Evolutionary conservation across 2,888 invertebrate genomes (phyloP), one percentile per base, ranked within the genome.

Genomic region (Cataglyphis rosenhaueri): DNA sequence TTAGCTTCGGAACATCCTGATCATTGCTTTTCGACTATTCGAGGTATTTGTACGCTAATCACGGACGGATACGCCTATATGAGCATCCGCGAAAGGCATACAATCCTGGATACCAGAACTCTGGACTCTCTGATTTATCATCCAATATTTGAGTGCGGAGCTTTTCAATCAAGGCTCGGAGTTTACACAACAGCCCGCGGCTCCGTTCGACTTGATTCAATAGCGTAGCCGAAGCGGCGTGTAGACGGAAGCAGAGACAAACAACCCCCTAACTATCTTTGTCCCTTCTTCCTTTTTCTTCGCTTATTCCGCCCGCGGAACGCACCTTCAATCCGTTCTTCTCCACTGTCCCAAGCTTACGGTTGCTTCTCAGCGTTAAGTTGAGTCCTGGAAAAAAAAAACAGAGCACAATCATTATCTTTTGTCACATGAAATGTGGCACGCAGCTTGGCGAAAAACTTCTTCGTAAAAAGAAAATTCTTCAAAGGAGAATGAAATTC

Each of bases 111-210:
- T 88, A 82, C 82, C 81, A 83, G 84, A 83, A 85, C 78, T 70
- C 85, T 76, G 81, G 85, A 84, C 86, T 88, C 83, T 85, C 90
- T 91, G 93, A 93, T 93, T 93, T 93, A 93, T 93, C 92, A 93
- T 93, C 92, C 92, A 93, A 93, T 94, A 93, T 94, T 94, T 94
- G 94, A 92, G 92, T 92, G 92, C 92, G 90, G 91, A 92, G 93
- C 92, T 93, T 93, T 94, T 93, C 93, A 93, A 94, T 94, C 94
- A 93, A 92, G 91, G 84, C 89, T 29, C 83, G 85, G 87, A 93
- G 92, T 94, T 94, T 94, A 92, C 93, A 92, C 93, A 93, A 93
- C 93, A 93, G 93, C 92, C 92, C 90, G 92, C 92, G 93, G 92
- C 91, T 89, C 88, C 86, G 85, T 87, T 91, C 89, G 85, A 89